Percentiles rank a stretch among this genome's conserved stretches.
These are phyloP conservation scores for Cranoglanis bouderius DNA, from an alignment of 2,113 vertebrate species.

Conservation along the genomic window DNA sequence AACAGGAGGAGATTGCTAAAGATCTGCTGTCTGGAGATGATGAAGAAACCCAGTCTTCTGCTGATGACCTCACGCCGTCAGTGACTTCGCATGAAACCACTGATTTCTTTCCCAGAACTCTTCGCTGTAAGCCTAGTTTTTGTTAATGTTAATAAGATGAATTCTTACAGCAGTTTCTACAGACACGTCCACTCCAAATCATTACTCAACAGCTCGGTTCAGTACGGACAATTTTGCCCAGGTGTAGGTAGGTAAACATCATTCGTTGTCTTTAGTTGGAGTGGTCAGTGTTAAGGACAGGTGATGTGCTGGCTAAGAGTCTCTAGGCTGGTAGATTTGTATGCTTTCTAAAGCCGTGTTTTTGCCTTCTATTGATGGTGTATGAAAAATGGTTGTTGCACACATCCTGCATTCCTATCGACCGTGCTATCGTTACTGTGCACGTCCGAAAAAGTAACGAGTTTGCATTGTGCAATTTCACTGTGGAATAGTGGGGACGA, in stretches of 20 bases:
- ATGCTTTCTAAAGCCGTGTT: too few species aligned
- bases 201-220: not conserved
- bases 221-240: not conserved
- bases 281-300: not conserved
- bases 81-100: slow-evolving; percentile 87
- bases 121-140: slow-evolving; percentile 78
- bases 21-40: slow-evolving; percentile 84
- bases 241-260: not conserved
- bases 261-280: not conserved
- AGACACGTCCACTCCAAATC: not conserved
- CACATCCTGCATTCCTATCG: too few species aligned
- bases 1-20: slow-evolving; percentile 88
- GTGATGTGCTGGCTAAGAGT: not conserved
- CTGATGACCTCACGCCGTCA: slow-evolving; percentile 86
- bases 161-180: not conserved
- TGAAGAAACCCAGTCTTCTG: slow-evolving; percentile 89
- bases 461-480: too few species aligned
- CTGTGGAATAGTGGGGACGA: too few species aligned
- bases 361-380: too few species aligned
- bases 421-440: too few species aligned
- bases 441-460: too few species aligned
- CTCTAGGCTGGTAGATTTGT: too few species aligned
- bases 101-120: slow-evolving; percentile 84
- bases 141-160: not conserved
- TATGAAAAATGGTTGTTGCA: too few species aligned